Evolutionary conservation across 2,888 invertebrate species (phyloP).

Genomic region (Anaspis maculata): DNA sequence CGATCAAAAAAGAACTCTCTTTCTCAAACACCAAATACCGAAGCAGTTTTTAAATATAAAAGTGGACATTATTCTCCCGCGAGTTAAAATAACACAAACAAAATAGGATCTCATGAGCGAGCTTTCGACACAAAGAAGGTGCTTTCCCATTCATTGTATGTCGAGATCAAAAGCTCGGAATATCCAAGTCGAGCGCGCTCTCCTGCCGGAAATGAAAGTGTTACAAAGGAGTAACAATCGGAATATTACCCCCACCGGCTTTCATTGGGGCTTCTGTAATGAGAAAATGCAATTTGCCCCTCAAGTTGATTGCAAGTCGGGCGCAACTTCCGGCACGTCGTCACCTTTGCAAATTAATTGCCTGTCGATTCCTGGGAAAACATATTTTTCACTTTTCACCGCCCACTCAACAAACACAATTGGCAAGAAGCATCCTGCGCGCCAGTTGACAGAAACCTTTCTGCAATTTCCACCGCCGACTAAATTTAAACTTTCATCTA

Average conservation of each 20-base stretch:
- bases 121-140: not conserved
- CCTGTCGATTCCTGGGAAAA: constrained; percentile 7
- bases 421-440: too few species aligned
- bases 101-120: not conserved
- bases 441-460: too few species aligned
- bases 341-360: constrained; percentile 12
- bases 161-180: constrained; percentile 27
- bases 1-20: too few species aligned
- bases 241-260: constrained; percentile 22
- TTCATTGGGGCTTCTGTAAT: constrained; percentile 26
- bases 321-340: constrained; percentile 4
- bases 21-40: too few species aligned
- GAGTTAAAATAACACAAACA: not conserved
- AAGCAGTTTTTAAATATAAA: too few species aligned
- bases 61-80: too few species aligned
- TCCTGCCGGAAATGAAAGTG: constrained; percentile 33
- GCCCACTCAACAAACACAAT: too few species aligned
- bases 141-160: constrained; percentile 17
- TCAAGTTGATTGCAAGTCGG: constrained; percentile 22
- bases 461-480: too few species aligned
- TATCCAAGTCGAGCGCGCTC: constrained; percentile 21
- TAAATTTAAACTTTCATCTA: too few species aligned
- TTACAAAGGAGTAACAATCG: constrained; percentile 32
- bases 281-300: constrained; percentile 35
- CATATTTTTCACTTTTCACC: not conserved